Evolutionary conservation across 2,888 invertebrate species (phyloP).

Genomic region (Chymomyza procnemis): DNA sequence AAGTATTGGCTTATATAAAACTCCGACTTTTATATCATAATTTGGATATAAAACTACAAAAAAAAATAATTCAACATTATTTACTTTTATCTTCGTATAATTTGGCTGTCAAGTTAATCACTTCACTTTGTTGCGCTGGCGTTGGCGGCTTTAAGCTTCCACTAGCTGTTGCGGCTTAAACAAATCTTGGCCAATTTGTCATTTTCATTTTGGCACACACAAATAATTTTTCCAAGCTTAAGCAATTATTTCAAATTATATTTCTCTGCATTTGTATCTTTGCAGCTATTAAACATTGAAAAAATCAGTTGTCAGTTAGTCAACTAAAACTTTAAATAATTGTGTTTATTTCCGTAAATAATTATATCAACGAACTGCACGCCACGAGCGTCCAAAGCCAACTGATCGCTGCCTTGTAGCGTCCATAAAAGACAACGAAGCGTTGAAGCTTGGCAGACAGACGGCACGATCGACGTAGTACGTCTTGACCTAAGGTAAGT

Average conservation of each 20-base stretch:
- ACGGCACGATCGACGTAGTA: neutral
- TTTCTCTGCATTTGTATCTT: constrained; percentile 13
- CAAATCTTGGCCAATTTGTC: neutral
- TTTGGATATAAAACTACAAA: neutral
- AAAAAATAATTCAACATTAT: neutral
- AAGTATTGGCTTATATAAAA: neutral
- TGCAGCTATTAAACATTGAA: constrained; percentile 14
- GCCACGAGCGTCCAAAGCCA: constrained; percentile 52
- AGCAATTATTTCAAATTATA: neutral
- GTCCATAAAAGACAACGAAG: constrained; percentile 7
- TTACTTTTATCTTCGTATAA: neutral
- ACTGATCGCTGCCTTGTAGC: constrained; percentile 44
- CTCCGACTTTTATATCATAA: neutral
- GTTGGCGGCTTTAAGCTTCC: neutral
- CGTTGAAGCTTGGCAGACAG: neutral
- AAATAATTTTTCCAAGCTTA: neutral
- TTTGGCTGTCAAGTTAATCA: neutral
- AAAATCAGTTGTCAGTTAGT: neutral
- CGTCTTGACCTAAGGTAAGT: constrained; percentile 57
- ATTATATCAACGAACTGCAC: constrained; percentile 40
- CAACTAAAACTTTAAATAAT: neutral
- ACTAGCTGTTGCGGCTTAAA: neutral
- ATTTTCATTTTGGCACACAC: neutral
- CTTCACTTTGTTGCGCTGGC: neutral
- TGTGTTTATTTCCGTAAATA: neutral